Conservation (phyloP, 2,888 invertebrate species). For the Vanessa cardui region DNA sequence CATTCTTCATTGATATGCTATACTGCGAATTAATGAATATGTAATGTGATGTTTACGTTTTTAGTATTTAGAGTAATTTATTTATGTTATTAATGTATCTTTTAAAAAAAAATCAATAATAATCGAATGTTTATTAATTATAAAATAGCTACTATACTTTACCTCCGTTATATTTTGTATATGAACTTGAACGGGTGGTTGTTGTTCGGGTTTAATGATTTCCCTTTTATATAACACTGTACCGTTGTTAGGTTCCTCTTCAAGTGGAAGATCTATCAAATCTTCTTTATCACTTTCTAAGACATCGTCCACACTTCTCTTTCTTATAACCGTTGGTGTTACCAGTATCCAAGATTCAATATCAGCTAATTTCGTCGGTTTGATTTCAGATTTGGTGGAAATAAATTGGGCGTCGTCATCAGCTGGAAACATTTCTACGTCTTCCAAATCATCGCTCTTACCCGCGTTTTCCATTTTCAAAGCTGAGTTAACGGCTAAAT, state of each 20-base stretch:
- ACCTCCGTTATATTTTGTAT: slow-evolving; percentile 86
- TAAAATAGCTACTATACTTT: slow-evolving; percentile 32
- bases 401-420: slow-evolving; percentile 46
- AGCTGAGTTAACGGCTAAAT: slow-evolving; percentile 37
- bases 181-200: slow-evolving; percentile 84
- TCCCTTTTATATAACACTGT: slow-evolving; percentile 71
- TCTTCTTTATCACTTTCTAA: slow-evolving; percentile 56
- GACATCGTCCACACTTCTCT: slow-evolving; percentile 62
- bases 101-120: too few species aligned
- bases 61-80: too few species aligned
- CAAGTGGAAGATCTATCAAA: slow-evolving; percentile 70
- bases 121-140: neutral
- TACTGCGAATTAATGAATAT: too few species aligned
- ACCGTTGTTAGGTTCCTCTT: slow-evolving; percentile 64
- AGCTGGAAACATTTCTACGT: slow-evolving; percentile 51
- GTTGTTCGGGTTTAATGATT: slow-evolving; percentile 75
- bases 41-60: too few species aligned
- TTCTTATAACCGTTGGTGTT: slow-evolving; percentile 64
- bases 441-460: slow-evolving; percentile 40
- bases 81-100: too few species aligned
- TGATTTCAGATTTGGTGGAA: slow-evolving; percentile 50
- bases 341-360: slow-evolving; percentile 71
- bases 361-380: slow-evolving; percentile 59
- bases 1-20: too few species aligned
- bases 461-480: slow-evolving; percentile 29